Evolutionary conservation across 2,888 invertebrate species (phyloP).

Genomic region (Callimorpha dominula): DNA sequence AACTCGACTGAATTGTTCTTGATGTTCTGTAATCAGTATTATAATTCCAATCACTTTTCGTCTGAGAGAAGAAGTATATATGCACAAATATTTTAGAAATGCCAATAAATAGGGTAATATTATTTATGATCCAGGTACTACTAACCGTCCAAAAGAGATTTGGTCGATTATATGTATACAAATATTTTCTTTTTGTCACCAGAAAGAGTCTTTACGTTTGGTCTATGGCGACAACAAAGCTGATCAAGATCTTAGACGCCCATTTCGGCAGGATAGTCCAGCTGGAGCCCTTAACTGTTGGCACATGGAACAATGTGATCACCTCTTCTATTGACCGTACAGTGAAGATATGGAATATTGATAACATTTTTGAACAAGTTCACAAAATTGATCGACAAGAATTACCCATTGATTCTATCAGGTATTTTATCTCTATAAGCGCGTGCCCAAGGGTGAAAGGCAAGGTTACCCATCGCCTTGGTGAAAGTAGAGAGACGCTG

Average conservation of each 20-base stretch:
- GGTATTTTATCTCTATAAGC: conserved; percentile 76
- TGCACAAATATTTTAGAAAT: no score
- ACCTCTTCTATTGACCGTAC: conserved; percentile 99
- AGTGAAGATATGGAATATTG: conserved; percentile 99
- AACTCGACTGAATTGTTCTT: no score
- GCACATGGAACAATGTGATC: conserved; percentile 97
- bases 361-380: conserved; percentile 99
- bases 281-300: conserved; percentile 94
- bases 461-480: no score
- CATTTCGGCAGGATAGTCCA: conserved; percentile 99
- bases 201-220: conserved; percentile 98
- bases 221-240: conserved; percentile 92
- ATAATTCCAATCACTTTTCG: no score
- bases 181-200: conserved; percentile 28
- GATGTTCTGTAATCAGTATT: no score
- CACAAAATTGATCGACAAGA: conserved; percentile 98
- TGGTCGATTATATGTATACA: neutral
- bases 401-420: conserved; percentile 96
- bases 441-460: no score
- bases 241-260: conserved; percentile 97
- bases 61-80: no score
- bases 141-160: no score
- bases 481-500: no score
- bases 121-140: no score
- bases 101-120: no score